Base-by-base conservation (phyloP, 2,888 invertebrate species). In the Pollenia labialis region DNA sequence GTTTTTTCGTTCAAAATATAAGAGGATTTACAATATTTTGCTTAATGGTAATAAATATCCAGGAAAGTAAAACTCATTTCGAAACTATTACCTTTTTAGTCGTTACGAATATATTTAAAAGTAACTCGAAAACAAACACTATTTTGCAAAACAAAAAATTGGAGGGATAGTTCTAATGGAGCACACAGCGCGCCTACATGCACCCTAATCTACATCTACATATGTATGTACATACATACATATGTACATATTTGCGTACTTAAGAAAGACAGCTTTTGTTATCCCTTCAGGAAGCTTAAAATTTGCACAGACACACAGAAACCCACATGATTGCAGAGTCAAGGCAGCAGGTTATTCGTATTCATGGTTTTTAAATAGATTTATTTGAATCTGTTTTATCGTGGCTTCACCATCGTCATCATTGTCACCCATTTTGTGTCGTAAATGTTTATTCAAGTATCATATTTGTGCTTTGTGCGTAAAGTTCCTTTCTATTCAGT, bases 1-100 rank as follows among this genome's bases (percentile, higher is more conserved):
- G 16, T 40, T 75, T 40, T 8, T 58, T 75, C 9, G 2, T 12
- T 48, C 23, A 18, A 74, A 81, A 14, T 72, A 52, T 84, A 77
- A 84, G 77, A 72, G 83, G 83, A 84, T 84, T 84, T 79, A 77
- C 44, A 44, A 68, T 54, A 50, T 77, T 77, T 71, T 46, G 64
- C 50, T 64, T 69, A 66, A 77, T 56, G 71, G 14, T 62, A 83
- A 77, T 52, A 83, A 83, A 64, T 60, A 40, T 74, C 50, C 68
- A 50, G 68, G 46, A 76, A 76, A 76, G 62, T 68, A 48, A 82
- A 48, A 69, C 14, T 68, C 68, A 84, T 66, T 46, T 66, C 14
- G 52, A 72, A 83, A 79, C 64, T 68, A 72, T 83, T 71, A 84
- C 72, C 66, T 79, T 72, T 79, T 42, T 42, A 48, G 71, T 18